phyloP scores from a whole-genome alignment of 2,888 invertebrate species.

The Dusona sp. region DNA sequence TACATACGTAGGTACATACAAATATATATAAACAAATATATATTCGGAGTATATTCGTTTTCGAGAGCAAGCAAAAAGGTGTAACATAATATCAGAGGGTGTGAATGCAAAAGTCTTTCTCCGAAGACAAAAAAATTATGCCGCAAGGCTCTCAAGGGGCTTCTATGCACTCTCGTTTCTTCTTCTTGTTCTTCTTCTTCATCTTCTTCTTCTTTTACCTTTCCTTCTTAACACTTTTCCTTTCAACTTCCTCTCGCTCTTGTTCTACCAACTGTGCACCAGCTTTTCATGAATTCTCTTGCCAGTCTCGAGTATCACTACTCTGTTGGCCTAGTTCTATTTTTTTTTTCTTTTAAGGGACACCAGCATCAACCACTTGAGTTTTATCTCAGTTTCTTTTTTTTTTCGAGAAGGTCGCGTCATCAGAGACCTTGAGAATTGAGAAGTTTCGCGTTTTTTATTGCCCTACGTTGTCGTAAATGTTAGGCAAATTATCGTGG shows the following conservation, averaged over 20 bases:
- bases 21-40: background rate
- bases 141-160: conserved; percentile 35
- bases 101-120: conserved; percentile 61
- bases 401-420: conserved; percentile 46
- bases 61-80: conserved; percentile 22
- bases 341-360: conserved; percentile 9
- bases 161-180: conserved; percentile 49
- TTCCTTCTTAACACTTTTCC: conserved; percentile 34
- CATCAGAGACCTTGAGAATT: conserved; percentile 40
- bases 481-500: background rate
- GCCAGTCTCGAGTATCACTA: conserved; percentile 59
- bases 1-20: background rate
- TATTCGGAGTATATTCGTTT: conserved; percentile 11
- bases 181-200: conserved; percentile 9
- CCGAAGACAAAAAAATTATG: conserved; percentile 52
- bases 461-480: conserved; percentile 19
- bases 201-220: background rate
- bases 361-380: conserved; percentile 8
- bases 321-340: conserved; percentile 53
- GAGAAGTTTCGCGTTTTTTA: conserved; percentile 33
- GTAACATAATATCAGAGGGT: conserved; percentile 42
- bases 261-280: conserved; percentile 22
- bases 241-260: conserved; percentile 31
- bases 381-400: conserved; percentile 25
- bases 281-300: conserved; percentile 37